Conservation (phyloP, 2,888 invertebrate species). For the Volucella bombylans region DNA sequence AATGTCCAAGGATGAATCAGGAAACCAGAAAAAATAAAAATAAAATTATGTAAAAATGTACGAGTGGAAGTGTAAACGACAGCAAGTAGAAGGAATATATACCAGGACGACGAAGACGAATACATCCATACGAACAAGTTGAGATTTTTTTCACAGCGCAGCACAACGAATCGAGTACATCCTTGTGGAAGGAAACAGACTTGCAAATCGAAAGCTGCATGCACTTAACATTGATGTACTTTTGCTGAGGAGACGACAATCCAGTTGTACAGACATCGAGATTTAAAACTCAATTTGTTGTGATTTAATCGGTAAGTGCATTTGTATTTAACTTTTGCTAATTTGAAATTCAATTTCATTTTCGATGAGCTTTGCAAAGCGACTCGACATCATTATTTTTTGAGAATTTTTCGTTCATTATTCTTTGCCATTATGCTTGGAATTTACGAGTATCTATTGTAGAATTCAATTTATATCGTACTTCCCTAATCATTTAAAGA, state of each 20-base stretch:
- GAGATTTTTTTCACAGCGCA: slow-evolving; percentile 40
- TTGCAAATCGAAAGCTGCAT: slow-evolving; percentile 64
- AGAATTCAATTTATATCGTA: too few species aligned
- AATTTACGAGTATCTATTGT: neutral
- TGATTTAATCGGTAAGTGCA: slow-evolving; percentile 67
- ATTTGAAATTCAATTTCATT: slow-evolving; percentile 21
- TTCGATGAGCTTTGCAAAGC: too few species aligned
- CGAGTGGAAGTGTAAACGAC: slow-evolving; percentile 45
- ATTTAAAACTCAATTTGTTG: slow-evolving; percentile 63
- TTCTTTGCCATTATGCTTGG: neutral
- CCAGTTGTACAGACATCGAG: slow-evolving; percentile 12
- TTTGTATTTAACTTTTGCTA: slow-evolving; percentile 38
- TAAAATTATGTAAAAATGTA: slow-evolving; percentile 30
- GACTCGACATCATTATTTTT: neutral
- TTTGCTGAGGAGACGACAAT: slow-evolving; percentile 47
- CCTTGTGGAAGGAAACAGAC: slow-evolving; percentile 62
- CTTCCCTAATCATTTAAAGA: too few species aligned
- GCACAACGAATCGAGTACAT: slow-evolving; percentile 29
- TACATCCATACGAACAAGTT: slow-evolving; percentile 30
- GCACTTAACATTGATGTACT: slow-evolving; percentile 67
- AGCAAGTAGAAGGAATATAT: slow-evolving; percentile 16
- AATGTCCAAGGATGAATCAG: slow-evolving; percentile 17
- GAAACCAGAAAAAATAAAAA: slow-evolving; percentile 41
- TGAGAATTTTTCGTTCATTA: neutral
- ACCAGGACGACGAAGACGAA: neutral